Percentiles rank a stretch among this genome's conserved stretches.
phyloP scores from a whole-genome alignment of 2,888 invertebrate genomes.

The Apantesis nais region DNA sequence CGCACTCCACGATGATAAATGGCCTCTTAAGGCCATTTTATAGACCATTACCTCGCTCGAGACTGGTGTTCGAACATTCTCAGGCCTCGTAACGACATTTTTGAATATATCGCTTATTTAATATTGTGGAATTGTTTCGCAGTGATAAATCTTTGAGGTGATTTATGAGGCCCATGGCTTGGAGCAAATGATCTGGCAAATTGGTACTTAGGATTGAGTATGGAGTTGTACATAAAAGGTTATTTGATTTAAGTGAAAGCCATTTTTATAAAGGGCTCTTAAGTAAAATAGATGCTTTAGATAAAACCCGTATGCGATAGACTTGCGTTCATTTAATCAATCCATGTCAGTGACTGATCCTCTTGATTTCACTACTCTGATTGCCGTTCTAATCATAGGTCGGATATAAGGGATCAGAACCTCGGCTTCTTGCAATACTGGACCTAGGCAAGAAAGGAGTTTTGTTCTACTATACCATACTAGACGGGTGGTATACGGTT shows the following conservation, averaged over 20 bases:
- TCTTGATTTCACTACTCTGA: neutral
- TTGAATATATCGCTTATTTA: slow-evolving; percentile 50
- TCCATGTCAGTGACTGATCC: neutral
- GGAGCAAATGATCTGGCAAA: slow-evolving; percentile 37
- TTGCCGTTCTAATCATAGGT: neutral
- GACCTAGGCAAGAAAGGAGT: too few species aligned
- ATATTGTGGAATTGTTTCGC: slow-evolving; percentile 49
- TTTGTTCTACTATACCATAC: too few species aligned
- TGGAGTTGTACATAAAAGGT: slow-evolving; percentile 14
- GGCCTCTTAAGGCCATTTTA: slow-evolving; percentile 50
- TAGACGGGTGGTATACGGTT: too few species aligned
- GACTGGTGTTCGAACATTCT: slow-evolving; percentile 44
- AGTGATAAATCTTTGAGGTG: slow-evolving; percentile 35
- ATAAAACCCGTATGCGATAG: neutral
- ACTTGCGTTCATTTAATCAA: neutral
- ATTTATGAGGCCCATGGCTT: slow-evolving; percentile 34
- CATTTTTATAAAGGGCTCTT: neutral
- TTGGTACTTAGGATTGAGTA: slow-evolving; percentile 34
- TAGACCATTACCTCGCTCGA: slow-evolving; percentile 46
- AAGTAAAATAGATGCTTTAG: neutral
- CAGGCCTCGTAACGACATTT: slow-evolving; percentile 38
- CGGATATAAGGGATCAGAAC: neutral
- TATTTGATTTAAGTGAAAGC: neutral
- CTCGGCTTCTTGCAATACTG: neutral
- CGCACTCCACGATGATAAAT: slow-evolving; percentile 49